A percentile compares a stretch with the other conserved stretches of the same genome.
These are phyloP conservation scores for Neelides sp. DNA, from an alignment of 1,140 invertebrate species.

Conservation along the genomic window DNA sequence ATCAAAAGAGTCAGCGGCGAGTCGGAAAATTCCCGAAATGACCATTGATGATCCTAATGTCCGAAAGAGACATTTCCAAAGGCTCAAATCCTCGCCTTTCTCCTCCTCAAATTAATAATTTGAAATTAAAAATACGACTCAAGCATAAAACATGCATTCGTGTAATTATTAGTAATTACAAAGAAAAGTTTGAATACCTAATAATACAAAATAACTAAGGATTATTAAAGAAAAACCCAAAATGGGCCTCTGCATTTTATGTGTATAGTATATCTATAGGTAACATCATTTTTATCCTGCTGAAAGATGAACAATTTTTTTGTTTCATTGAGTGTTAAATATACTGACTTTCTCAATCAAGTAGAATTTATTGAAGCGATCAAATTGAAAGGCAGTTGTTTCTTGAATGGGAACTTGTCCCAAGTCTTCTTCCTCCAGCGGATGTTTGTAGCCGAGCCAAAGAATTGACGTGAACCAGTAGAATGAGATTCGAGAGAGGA, in stretches of 20 bases:
- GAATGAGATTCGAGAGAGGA: slow-evolving; percentile 59
- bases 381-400: slow-evolving; percentile 41
- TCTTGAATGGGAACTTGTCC: slow-evolving; percentile 54
- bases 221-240: too few species aligned
- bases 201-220: too few species aligned
- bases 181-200: too few species aligned
- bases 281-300: too few species aligned
- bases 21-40: slow-evolving; percentile 56
- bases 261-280: too few species aligned
- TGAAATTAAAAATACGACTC: slow-evolving; percentile 30
- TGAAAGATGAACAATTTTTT: too few species aligned
- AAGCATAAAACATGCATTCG: background rate
- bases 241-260: too few species aligned
- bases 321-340: too few species aligned
- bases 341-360: slow-evolving; percentile 38
- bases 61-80: slow-evolving; percentile 55
- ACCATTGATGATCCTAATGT: slow-evolving; percentile 58
- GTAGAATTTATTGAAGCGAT: slow-evolving; percentile 43
- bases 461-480: slow-evolving; percentile 61
- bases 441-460: slow-evolving; percentile 48
- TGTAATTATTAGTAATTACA: background rate
- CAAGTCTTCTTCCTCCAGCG: slow-evolving; percentile 54
- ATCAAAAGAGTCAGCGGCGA: slow-evolving; percentile 61
- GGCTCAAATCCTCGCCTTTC: slow-evolving; percentile 23
- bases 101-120: too few species aligned